phyloP scores from a whole-genome alignment of 2,797 vertebrate species.

The Sylvilagus floridanus region DNA sequence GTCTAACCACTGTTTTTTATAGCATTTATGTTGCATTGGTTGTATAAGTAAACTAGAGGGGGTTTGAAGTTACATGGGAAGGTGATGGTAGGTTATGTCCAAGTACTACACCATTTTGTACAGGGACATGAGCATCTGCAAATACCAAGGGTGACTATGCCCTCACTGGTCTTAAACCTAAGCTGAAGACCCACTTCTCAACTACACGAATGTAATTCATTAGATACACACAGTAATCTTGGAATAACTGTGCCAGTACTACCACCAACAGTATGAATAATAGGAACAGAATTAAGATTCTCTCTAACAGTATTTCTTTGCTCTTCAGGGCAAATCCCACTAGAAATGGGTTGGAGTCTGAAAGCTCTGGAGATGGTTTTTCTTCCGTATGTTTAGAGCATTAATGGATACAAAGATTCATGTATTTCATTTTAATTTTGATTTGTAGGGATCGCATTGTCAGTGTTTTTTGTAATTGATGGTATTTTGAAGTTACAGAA shows the following conservation, averaged over 20 bases:
- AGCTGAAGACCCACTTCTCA: background rate
- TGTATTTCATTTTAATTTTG: background rate
- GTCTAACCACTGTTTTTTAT: background rate
- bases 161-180: background rate
- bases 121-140: background rate
- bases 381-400: background rate
- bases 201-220: background rate
- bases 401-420: background rate
- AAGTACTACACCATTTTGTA: background rate
- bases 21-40: background rate
- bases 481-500: background rate
- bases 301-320: background rate
- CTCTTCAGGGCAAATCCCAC: background rate
- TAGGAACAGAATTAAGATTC: background rate
- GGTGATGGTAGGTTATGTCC: background rate
- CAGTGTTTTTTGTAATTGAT: background rate
- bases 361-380: background rate
- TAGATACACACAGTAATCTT: background rate
- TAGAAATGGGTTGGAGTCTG: background rate
- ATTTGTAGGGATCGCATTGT: background rate
- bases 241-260: background rate
- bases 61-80: background rate
- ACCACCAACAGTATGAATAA: background rate
- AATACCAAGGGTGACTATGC: too few species aligned
- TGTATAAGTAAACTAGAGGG: background rate